Base-by-base conservation (phyloP, 2,888 invertebrate genomes). In the Chloromyia formosa region DNA sequence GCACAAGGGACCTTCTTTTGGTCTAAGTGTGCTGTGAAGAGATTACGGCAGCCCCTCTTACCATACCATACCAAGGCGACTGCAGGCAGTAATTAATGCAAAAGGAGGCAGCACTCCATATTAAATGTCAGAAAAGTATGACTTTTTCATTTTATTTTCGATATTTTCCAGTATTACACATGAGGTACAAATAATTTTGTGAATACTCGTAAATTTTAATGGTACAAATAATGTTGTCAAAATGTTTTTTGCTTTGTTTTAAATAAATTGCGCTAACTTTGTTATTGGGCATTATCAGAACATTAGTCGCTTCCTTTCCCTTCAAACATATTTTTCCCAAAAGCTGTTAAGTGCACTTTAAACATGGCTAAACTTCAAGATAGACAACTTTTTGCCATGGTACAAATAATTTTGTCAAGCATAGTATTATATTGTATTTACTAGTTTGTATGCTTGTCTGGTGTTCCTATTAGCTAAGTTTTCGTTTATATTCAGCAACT, bases 61-160 rank as follows among this genome's bases (percentile, higher is more conserved):
- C n/a, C n/a, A n/a, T n/a, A n/a, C n/a, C n/a, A n/a, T n/a, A n/a
- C n/a, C n/a, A n/a, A 54, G 64, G 23, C 58, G 76, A 20, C 23
- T 75, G 42, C 75, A 76, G 69, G 73, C 75, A 68, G 77, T 75
- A 16, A 74, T 74, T 42, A 45, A 74, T 20, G 72, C 69, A 54
- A 77, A 75, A 61, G 75, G 75, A 35, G 68, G 49, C 53, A 42
- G 61, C 12, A 74, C 72, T 42, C 22, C 62, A 20, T 64, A 75
- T 23, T 76, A 69, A 66, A 18, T 18, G 42, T 42, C 10, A 40
- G 18, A 23, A 23, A 61, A 27, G 22, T 53, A 53, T 27, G 27
- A 69, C 49, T 16, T 69, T 69, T 69, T 53, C 27, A 35, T 35
- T 35, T 40, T 40, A 62, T 62, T 62, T 62, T n/a, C 40, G 16